These are phyloP conservation scores for Nipponacmea schrenckii DNA, from an alignment of 2,888 invertebrate genomes.

Conservation along the genomic window DNA sequence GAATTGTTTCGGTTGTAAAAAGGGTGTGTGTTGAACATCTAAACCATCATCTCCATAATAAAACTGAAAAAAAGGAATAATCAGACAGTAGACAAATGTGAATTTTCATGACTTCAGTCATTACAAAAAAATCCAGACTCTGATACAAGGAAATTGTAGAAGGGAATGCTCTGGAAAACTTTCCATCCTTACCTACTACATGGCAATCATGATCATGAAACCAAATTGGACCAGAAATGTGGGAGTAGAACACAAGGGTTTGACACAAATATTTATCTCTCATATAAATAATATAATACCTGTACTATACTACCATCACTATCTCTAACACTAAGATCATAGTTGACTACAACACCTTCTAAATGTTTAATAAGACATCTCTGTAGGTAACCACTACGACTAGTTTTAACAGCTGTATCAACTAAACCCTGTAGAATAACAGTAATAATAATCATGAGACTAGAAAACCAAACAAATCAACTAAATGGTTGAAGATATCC, in stretches of 20 bases:
- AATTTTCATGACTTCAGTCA: too few relatives aligned
- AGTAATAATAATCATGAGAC: not conserved
- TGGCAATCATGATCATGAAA: too few relatives aligned
- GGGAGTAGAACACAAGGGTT: too few relatives aligned
- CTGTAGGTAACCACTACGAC: constrained; percentile 96
- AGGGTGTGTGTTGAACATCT: constrained; percentile 88
- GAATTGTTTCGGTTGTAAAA: constrained; percentile 80
- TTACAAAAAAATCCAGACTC: too few relatives aligned
- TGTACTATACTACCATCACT: constrained; percentile 92
- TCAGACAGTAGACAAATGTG: too few relatives aligned
- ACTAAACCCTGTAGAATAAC: constrained; percentile 81
- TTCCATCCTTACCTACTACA: too few relatives aligned
- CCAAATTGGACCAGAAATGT: too few relatives aligned
- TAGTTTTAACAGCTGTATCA: constrained; percentile 99
- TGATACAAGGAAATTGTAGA: too few relatives aligned
- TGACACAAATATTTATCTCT: too few relatives aligned
- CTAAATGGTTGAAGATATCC: not conserved
- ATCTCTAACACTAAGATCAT: constrained; percentile 96
- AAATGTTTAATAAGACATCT: constrained; percentile 97
- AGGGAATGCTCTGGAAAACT: too few relatives aligned
- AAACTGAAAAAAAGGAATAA: constrained; percentile 72
- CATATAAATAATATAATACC: constrained; percentile 65
- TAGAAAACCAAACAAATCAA: not conserved
- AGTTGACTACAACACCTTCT: constrained; percentile 91
- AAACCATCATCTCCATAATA: constrained; percentile 69